A percentile compares a stretch with the other conserved stretches of the same genome.
These are phyloP conservation scores for Eidolon dupreanum DNA, from an alignment of 2,797 vertebrate genomes.

Conservation along the genomic window DNA sequence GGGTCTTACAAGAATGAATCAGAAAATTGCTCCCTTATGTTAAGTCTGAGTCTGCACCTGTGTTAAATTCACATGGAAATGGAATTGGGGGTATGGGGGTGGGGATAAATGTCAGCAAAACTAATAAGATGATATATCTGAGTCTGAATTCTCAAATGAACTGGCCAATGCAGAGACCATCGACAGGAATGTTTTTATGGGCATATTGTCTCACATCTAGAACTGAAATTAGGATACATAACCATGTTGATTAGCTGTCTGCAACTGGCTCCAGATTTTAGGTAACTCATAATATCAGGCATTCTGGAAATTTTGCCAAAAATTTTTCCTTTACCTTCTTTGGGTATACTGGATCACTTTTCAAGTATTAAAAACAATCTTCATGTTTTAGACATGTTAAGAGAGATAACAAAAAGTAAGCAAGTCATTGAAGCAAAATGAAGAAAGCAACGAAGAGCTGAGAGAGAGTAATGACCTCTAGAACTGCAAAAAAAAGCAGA, in stretches of 20 bases:
- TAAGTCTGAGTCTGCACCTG: constrained; percentile 85
- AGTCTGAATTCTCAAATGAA: constrained; percentile 77
- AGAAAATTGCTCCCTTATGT: constrained; percentile 89
- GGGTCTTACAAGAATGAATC: constrained; percentile 87
- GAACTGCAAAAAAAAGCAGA: not conserved
- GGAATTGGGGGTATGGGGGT: constrained; percentile 66
- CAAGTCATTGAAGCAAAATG: constrained; percentile 16
- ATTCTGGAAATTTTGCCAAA: constrained; percentile 79
- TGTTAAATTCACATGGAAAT: constrained; percentile 85
- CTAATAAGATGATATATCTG: constrained; percentile 80
- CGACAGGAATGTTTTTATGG: constrained; percentile 77
- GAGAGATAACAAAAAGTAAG: constrained; percentile 5
- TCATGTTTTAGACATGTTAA: not conserved
- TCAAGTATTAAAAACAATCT: constrained; percentile 18
- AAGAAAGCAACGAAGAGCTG: not conserved
- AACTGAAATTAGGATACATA: constrained; percentile 62
- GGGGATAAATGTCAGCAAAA: constrained; percentile 78
- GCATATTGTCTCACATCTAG: constrained; percentile 76
- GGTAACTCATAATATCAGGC: constrained; percentile 48
- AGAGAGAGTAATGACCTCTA: not conserved
- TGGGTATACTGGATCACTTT: constrained; percentile 20
- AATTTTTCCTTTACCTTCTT: constrained; percentile 57
- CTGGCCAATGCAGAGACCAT: constrained; percentile 63
- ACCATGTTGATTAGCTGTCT: constrained; percentile 77
- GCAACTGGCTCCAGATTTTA: constrained; percentile 66